Percentiles rank a stretch among this genome's conserved stretches.
Evolutionary conservation across 2,113 vertebrate species (phyloP).

Genomic region (Cervus canadensis): DNA sequence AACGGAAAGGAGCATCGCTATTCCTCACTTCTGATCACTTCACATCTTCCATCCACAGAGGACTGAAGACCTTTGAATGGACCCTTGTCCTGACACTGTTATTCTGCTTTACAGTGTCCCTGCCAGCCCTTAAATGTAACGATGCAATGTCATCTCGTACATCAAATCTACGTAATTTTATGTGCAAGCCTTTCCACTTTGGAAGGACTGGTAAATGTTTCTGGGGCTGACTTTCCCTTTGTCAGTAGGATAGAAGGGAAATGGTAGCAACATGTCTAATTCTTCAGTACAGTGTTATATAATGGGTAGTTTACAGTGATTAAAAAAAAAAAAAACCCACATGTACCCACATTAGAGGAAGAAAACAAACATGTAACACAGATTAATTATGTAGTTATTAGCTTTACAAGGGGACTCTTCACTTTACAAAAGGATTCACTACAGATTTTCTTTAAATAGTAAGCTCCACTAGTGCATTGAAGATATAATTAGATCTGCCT

Average conservation of each 20-base stretch:
- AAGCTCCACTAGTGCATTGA: conserved; percentile 37
- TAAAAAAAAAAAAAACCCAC: neutral
- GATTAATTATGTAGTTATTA: conserved; percentile 33
- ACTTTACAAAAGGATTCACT: conserved; percentile 41
- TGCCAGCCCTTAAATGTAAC: conserved; percentile 20
- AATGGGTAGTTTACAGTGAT: neutral
- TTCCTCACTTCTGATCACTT: conserved; percentile 11
- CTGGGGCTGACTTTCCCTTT: neutral
- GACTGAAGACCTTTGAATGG: conserved; percentile 17
- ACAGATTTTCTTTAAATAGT: conserved; percentile 61
- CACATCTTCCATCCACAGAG: neutral
- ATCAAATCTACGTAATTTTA: neutral
- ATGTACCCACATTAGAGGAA: neutral
- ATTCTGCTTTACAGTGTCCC: neutral
- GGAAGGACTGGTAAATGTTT: neutral
- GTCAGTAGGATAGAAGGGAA: neutral
- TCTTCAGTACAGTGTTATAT: neutral
- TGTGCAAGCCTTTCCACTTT: neutral
- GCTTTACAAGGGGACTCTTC: conserved; percentile 20
- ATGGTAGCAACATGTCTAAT: neutral
- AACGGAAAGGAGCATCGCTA: conserved; percentile 29
- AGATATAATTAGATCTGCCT: conserved; percentile 57
- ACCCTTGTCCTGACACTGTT: neutral
- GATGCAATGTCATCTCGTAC: neutral
- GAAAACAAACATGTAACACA: conserved; percentile 10